Base-by-base conservation (phyloP, 1,140 invertebrate species). In the Planococcus citri region DNA sequence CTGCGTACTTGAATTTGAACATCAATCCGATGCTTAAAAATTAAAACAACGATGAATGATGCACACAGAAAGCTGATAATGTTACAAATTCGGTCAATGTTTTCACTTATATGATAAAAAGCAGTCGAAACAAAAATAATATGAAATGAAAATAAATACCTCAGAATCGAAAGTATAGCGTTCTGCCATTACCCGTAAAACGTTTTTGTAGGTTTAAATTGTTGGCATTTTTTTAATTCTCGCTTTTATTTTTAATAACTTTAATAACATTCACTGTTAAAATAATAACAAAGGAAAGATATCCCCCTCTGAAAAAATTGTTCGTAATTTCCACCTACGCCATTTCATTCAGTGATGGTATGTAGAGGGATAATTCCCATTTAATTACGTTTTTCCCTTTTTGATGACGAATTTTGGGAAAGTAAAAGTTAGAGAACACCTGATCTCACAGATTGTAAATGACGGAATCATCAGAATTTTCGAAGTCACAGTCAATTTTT, bases 291-390 rank as follows among this genome's bases (percentile, higher is more conserved):
- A 27, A 64, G 22, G 20, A 64, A 27, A 64, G 60, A 64, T 64
- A 24, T 25, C 60, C 60, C 60, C 60, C 60, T 25, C 60, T 64
- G 60, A 2, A 25, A 25, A 22, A 64, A 27, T 64, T 24, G 24
- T 25, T 24, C 24, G 60, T 25, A 27, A 64, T 64, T 64, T 64
- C 24, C 60, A 64, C 60, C 60, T 64, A 64, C 60, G 60, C 60
- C 60, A 64, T 64, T 64, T 64, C 60, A 64, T 33, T 33, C 41
- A 51, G 41, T 51, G 41, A 51, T 51, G 41, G n/a, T 51, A 51
- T 51, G 41, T 51, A 17, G 41, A 51, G 10, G 41, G n/a, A 51
- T 14, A 51, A 9, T 51, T 51, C 41, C 41, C 41, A n/a, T 33
- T 33, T 33, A 33, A 33, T 33, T 33, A 33, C 12, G 12, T 33